These are phyloP conservation scores for Bryconaethiops microstoma DNA, from an alignment of 2,797 vertebrate species.

Conservation along the genomic window DNA sequence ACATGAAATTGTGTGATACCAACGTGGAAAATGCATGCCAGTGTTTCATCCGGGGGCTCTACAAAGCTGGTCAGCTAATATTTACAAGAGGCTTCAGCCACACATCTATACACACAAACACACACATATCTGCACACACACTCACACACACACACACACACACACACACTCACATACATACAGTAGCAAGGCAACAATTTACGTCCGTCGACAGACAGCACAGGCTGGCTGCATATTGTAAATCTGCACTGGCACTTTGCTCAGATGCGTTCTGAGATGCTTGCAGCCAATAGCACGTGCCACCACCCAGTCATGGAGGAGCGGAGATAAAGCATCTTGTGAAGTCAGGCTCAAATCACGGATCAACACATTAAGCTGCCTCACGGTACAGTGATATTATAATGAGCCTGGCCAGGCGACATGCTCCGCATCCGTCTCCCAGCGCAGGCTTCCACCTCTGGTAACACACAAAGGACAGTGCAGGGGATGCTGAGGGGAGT, in stretches of 20 bases:
- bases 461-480: constrained; percentile 66
- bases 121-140: not conserved
- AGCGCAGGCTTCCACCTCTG: constrained; percentile 44
- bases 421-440: constrained; percentile 30
- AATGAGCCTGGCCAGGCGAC: not conserved
- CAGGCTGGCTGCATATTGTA: not conserved
- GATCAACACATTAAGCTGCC: not conserved
- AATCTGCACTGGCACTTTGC: constrained; percentile 5
- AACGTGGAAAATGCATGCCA: not conserved
- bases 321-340: constrained; percentile 21
- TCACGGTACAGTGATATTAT: not conserved
- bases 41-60: not conserved
- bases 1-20: not conserved
- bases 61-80: not conserved
- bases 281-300: constrained; percentile 6
- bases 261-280: constrained; percentile 3
- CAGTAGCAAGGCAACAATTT: not conserved
- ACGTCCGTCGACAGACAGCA: not conserved
- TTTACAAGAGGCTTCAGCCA: constrained; percentile 1
- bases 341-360: not conserved
- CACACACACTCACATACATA: constrained; percentile 8
- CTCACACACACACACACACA: not conserved
- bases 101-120: not conserved
- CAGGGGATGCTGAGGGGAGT: constrained; percentile 13
- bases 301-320: constrained; percentile 36